Conservation (phyloP, 2,797 vertebrate genomes). For the Fratercula arctica region DNA sequence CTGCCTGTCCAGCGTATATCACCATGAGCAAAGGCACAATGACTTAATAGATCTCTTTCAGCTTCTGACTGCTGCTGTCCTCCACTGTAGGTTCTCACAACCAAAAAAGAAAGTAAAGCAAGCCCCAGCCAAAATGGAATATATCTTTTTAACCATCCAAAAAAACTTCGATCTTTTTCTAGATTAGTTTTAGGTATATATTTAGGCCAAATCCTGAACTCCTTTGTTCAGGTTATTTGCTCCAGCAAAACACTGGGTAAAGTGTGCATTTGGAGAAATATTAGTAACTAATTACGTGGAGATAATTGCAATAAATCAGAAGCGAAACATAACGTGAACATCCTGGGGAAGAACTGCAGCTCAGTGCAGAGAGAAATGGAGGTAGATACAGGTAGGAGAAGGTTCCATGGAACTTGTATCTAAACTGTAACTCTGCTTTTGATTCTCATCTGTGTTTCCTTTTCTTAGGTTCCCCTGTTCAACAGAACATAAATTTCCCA, state of each 20-base stretch:
- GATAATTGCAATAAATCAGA: not conserved
- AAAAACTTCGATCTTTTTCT: not conserved
- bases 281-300: not conserved
- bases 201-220: not conserved
- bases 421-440: not conserved
- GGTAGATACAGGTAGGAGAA: not conserved
- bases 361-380: not conserved
- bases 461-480: not conserved
- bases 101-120: not conserved
- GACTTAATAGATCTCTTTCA: not conserved
- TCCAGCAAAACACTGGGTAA: not conserved
- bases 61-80: not conserved
- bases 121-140: not conserved
- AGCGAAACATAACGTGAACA: not conserved
- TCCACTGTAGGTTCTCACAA: not conserved
- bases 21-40: not conserved
- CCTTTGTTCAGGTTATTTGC: not conserved
- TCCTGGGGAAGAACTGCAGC: not conserved
- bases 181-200: not conserved
- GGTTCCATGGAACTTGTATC: not conserved
- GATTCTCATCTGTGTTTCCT: not conserved
- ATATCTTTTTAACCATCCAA: not conserved
- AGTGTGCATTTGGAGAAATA: not conserved
- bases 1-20: not conserved
- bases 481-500: not conserved